Evolutionary conservation across 2,797 vertebrate genomes (phyloP).

Genomic region (Chelmon rostratus): DNA sequence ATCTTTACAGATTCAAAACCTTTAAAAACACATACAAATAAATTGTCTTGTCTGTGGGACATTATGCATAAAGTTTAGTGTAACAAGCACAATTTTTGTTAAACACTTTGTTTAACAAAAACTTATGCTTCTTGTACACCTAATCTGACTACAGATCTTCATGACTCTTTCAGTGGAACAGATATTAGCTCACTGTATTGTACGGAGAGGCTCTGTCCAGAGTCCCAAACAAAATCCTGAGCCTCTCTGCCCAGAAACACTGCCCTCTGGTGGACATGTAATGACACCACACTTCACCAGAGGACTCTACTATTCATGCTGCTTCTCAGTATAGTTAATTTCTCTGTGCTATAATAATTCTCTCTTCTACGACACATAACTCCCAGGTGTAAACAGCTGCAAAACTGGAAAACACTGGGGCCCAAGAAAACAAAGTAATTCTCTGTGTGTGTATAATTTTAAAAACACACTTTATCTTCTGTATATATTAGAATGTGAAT

Average conservation of each 20-base stretch:
- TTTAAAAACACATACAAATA: too few relatives aligned
- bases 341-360: background rate
- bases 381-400: too few relatives aligned
- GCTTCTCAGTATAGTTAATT: background rate
- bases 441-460: background rate
- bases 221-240: background rate
- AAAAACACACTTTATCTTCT: background rate
- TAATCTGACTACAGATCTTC: background rate
- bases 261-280: constrained; percentile 56
- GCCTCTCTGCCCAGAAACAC: background rate
- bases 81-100: background rate
- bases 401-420: too few relatives aligned
- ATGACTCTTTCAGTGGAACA: background rate
- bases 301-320: background rate
- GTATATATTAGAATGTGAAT: background rate
- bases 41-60: background rate
- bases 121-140: background rate
- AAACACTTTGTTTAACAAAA: too few relatives aligned
- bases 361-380: too few relatives aligned
- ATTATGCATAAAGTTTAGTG: background rate
- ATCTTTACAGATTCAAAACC: too few relatives aligned
- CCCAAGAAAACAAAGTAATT: background rate
- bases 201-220: background rate
- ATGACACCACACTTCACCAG: constrained; percentile 2
- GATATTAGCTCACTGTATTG: background rate